phyloP scores from a whole-genome alignment of 2,888 invertebrate genomes.

The Norana najaformis region DNA sequence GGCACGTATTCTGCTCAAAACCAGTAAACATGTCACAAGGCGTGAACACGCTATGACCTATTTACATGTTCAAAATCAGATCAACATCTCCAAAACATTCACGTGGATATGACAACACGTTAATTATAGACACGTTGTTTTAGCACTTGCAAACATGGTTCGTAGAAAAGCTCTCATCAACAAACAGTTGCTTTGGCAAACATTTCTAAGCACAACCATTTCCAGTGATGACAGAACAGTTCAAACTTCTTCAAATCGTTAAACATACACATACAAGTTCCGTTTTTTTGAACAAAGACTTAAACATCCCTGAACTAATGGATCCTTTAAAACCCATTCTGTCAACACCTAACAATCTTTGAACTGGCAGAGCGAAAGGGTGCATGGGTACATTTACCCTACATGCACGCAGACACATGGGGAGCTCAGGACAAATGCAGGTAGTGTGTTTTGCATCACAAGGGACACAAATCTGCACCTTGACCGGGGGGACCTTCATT shows the following conservation, averaged over 20 bases:
- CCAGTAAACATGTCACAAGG: slow-evolving; percentile 7
- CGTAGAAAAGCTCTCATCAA: not conserved
- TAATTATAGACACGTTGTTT: not conserved
- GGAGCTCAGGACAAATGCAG: too few relatives aligned
- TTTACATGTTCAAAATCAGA: not conserved
- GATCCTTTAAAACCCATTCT: not conserved
- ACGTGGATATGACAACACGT: not conserved
- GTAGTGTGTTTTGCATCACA: too few relatives aligned
- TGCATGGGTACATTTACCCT: too few relatives aligned
- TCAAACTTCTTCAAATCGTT: too few relatives aligned
- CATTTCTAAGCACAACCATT: not conserved
- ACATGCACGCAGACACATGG: too few relatives aligned
- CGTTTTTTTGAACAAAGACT: not conserved
- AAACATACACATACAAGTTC: not conserved
- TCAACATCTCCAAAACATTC: not conserved
- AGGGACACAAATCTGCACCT: too few relatives aligned
- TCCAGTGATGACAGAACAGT: not conserved
- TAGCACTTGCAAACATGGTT: not conserved
- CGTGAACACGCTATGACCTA: slow-evolving; percentile 13
- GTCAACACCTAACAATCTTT: not conserved
- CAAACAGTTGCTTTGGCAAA: too few relatives aligned
- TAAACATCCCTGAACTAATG: slow-evolving; percentile 13
- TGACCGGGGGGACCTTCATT: too few relatives aligned
- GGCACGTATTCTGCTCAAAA: slow-evolving; percentile 2
- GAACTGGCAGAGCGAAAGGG: not conserved